Percentiles rank a stretch among this genome's conserved stretches.
These are phyloP conservation scores for Maccullochella peelii DNA, from an alignment of 2,113 vertebrate genomes.

Conservation along the genomic window DNA sequence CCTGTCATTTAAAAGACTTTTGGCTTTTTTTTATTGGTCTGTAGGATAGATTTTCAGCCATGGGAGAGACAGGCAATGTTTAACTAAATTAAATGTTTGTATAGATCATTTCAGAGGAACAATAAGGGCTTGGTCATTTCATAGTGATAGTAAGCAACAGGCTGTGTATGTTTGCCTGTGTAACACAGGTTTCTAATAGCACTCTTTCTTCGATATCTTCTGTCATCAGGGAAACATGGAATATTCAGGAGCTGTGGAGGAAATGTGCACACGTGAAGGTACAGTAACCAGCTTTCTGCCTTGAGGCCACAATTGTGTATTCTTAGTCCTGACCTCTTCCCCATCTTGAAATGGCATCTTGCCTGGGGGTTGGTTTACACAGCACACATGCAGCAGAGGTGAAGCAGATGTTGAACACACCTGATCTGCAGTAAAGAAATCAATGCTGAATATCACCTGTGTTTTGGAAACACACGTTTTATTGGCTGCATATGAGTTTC, in stretches of 20 bases:
- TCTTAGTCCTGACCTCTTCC: conserved; percentile 31
- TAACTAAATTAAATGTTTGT: conserved; percentile 54
- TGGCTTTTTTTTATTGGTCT: conserved; percentile 50
- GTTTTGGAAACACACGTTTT: conserved; percentile 7
- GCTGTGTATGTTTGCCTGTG: conserved; percentile 6
- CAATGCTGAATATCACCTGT: conserved; percentile 17
- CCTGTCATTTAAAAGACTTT: conserved; percentile 63
- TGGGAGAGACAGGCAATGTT: conserved; percentile 12
- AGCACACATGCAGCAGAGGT: conserved; percentile 16
- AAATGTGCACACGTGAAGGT: conserved; percentile 12
- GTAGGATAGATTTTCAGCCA: conserved; percentile 24
- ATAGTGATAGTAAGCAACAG: not conserved
- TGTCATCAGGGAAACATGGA: conserved; percentile 19
- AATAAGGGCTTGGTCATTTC: conserved; percentile 13
- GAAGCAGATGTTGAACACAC: conserved; percentile 37
- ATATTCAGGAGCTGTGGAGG: conserved; percentile 29
- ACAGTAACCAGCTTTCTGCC: conserved; percentile 11
- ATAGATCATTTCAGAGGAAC: conserved; percentile 39
- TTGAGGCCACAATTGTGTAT: conserved; percentile 19
- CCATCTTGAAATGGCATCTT: conserved; percentile 16
- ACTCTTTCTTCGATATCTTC: not conserved
- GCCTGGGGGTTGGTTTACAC: conserved; percentile 27
- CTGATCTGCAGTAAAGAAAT: conserved; percentile 16
- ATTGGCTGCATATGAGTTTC: conserved; percentile 4
- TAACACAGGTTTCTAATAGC: conserved; percentile 8